Conservation (phyloP, 2,113 vertebrate species). For the Cochlearius cochlearius region DNA sequence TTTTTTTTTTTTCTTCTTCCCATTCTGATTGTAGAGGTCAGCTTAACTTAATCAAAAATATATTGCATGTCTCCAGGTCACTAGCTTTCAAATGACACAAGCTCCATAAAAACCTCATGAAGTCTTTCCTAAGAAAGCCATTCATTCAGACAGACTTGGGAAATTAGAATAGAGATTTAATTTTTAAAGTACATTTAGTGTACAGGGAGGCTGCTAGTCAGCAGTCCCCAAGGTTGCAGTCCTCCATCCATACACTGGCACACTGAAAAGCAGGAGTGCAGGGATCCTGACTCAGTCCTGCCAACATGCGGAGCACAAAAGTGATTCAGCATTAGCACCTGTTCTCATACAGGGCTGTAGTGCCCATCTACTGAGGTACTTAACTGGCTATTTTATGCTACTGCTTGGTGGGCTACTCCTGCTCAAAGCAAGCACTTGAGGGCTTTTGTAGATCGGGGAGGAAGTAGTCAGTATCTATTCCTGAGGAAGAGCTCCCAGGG, state of each 20-base stretch:
- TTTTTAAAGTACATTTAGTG: not conserved
- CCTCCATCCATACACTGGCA: not conserved
- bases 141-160: not conserved
- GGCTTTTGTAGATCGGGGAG: not conserved
- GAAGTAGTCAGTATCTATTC: not conserved
- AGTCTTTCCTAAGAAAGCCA: not conserved
- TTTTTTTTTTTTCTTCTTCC: not conserved
- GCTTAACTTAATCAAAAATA: slow-evolving; percentile 31
- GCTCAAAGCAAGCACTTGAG: not conserved
- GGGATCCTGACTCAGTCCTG: not conserved
- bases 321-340: not conserved
- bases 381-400: not conserved
- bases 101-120: not conserved
- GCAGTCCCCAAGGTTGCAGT: not conserved
- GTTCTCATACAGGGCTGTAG: not conserved
- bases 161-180: not conserved
- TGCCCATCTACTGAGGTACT: not conserved
- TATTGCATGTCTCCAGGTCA: slow-evolving; percentile 1
- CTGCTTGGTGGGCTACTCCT: not conserved
- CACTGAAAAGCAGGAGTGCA: not conserved
- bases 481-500: not conserved
- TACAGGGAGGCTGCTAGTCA: not conserved
- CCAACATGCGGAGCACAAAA: fast-evolving
- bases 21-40: slow-evolving; percentile 32
- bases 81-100: not conserved